Evolutionary conservation across 2,888 invertebrate species (phyloP).

Genomic region (Pinctada fucata): DNA sequence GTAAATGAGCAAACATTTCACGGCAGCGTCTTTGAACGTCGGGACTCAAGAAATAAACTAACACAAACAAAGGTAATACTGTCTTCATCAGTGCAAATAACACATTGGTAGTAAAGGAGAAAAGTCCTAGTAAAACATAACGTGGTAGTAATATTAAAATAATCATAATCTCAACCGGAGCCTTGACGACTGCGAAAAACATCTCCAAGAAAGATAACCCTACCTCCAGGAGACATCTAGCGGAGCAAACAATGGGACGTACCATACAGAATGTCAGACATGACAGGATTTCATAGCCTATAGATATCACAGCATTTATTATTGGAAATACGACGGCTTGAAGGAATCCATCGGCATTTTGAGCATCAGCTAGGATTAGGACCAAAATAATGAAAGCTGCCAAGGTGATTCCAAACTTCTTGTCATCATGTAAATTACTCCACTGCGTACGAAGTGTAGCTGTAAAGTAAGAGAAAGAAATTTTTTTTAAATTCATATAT

Average conservation of each 20-base stretch:
- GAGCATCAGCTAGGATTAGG: conserved; percentile 32
- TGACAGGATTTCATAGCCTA: conserved; percentile 25
- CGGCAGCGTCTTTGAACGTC: conserved; percentile 19
- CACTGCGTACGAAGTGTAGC: conserved; percentile 32
- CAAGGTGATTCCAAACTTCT: conserved; percentile 26
- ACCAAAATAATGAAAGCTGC: conserved; percentile 20
- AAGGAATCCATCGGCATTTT: conserved; percentile 33
- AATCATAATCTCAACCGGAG: conserved; percentile 28
- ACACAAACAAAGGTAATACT: conserved; percentile 18
- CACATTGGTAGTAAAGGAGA: conserved; percentile 9
- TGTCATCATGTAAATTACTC: conserved; percentile 35
- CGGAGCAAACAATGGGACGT: conserved; percentile 28
- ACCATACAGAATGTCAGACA: conserved; percentile 26
- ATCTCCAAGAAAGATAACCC: conserved; percentile 30
- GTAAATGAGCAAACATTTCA: conserved; percentile 27
- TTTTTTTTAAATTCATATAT: not conserved
- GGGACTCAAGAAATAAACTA: conserved; percentile 24
- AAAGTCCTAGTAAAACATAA: conserved; percentile 16
- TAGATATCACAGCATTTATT: conserved; percentile 27
- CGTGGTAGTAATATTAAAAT: conserved; percentile 19
- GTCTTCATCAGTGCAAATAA: conserved; percentile 17
- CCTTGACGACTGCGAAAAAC: conserved; percentile 18
- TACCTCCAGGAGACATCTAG: conserved; percentile 31
- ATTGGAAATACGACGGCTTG: conserved; percentile 35
- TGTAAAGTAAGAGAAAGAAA: not conserved